Base-by-base conservation (phyloP, 2,888 invertebrate genomes). In the Apodemia mormo region DNA sequence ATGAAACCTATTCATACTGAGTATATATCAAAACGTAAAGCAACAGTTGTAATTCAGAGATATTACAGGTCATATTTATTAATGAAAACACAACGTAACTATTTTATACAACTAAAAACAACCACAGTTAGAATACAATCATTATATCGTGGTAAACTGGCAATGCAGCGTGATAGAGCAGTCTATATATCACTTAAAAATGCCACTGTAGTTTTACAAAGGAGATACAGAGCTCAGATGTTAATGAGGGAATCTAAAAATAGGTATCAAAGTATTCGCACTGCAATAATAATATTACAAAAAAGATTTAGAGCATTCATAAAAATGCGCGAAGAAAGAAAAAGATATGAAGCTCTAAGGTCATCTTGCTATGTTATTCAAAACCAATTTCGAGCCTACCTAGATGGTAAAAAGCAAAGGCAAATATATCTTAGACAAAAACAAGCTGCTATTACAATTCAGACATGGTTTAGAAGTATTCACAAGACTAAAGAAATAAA, bases 401-500 rank as follows among this genome's bases (percentile, higher is more conserved):
- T 80, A 37, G 40, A 81, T 37, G 87, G 86, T 68, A 86, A 81
- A 75, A 68, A 75, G 65, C 71, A 84, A 58, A 84, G 85, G 72
- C 67, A 79, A 43, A 71, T 76, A 1, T 94, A 85, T 75, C 61
- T 86, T 1, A 70, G 78, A 58, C 80, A 86, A 58, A 90, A 86
- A 79, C 71, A 80, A 40, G 84, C 91, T 6, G 85, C 83, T 6
- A 70, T 85, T 0, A 82, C 75, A 71, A 88, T 95, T 61, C 76
- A 76, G 70, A 70, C 54, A 43, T 92, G 92, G 90, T 94, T 90
- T 78, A 88, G 90, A 78, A 82, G 77, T 71, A 79, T 78, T 61
- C 83, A 78, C 73, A 81, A 79, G 74, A 78, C 80, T 14, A 81
- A 80, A 75, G 74, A 79, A 75, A 71, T 83, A 2, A 80, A 82